Percentiles rank a stretch among this genome's conserved stretches.
phyloP scores from a whole-genome alignment of 2,888 invertebrate species.

The Spatulosminthurus flaviceps region DNA sequence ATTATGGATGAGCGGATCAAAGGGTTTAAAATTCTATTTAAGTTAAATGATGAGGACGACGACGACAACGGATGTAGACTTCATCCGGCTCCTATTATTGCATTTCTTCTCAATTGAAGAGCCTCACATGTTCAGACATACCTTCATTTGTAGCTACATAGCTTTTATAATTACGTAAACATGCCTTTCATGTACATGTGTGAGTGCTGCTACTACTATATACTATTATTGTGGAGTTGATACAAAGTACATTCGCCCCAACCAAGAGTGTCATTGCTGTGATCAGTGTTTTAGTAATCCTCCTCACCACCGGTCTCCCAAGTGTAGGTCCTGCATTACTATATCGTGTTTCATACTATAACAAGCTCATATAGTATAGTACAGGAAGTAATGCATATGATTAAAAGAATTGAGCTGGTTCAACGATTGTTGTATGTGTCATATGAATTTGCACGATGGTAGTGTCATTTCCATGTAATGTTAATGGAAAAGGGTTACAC shows the following conservation, averaged over 20 bases:
- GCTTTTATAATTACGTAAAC: no score
- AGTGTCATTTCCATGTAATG: not conserved
- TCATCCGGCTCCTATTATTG: not conserved
- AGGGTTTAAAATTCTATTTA: constrained; percentile 9
- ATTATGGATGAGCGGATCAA: not conserved
- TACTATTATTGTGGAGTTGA: no score
- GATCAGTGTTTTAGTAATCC: no score
- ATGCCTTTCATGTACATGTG: no score
- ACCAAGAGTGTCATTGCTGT: not conserved
- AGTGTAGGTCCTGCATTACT: no score
- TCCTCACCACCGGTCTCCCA: no score
- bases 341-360: no score
- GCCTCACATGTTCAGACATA: not conserved
- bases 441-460: constrained; percentile 4
- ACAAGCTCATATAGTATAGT: no score
- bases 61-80: not conserved
- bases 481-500: not conserved
- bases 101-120: not conserved
- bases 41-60: not conserved
- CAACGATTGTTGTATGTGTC: constrained; percentile 28
- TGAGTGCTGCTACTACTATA: no score
- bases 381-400: not conserved
- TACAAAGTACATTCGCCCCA: constrained; percentile 24
- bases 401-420: constrained; percentile 18
- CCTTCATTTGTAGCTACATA: no score